phyloP scores from a whole-genome alignment of 2,797 vertebrate genomes.

The Alosa sapidissima region DNA sequence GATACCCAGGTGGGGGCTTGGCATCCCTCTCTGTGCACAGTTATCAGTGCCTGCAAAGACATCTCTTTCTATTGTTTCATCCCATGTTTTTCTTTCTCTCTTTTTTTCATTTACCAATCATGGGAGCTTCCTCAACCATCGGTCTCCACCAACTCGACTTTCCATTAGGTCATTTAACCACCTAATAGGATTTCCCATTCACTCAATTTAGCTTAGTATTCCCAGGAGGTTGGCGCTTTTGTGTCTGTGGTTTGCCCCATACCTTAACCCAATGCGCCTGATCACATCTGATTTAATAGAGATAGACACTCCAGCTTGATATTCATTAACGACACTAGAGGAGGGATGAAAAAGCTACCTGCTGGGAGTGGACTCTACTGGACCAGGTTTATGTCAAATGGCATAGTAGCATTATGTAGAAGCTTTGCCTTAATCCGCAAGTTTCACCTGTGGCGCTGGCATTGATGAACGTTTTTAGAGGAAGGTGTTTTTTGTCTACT shows the following conservation, averaged over 20 bases:
- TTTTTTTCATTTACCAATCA: not conserved
- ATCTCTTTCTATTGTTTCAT: not conserved
- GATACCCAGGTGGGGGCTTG: not conserved
- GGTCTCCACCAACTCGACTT: not conserved
- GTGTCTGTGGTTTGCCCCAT: not conserved
- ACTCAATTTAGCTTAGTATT: not conserved
- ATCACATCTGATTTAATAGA: not conserved
- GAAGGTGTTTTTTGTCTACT: not conserved
- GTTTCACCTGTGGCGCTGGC: not conserved
- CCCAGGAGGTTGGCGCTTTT: slow-evolving; percentile 11
- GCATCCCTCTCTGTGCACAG: not conserved
- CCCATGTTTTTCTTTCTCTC: not conserved
- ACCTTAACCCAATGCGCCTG: not conserved
- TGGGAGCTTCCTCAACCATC: not conserved
- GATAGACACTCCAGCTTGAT: not conserved
- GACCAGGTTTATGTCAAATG: not conserved
- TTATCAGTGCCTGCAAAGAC: not conserved
- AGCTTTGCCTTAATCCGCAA: not conserved
- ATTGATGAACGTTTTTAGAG: slow-evolving; percentile 13
- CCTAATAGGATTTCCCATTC: slow-evolving; percentile 6
- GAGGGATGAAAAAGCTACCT: not conserved
- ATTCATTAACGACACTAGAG: not conserved
- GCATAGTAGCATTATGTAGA: not conserved
- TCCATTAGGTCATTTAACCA: not conserved
- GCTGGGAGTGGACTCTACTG: not conserved